A percentile compares a stretch with the other conserved stretches of the same genome.
These are phyloP conservation scores for Liasis olivaceus DNA, from an alignment of 2,797 vertebrate genomes.

Conservation along the genomic window DNA sequence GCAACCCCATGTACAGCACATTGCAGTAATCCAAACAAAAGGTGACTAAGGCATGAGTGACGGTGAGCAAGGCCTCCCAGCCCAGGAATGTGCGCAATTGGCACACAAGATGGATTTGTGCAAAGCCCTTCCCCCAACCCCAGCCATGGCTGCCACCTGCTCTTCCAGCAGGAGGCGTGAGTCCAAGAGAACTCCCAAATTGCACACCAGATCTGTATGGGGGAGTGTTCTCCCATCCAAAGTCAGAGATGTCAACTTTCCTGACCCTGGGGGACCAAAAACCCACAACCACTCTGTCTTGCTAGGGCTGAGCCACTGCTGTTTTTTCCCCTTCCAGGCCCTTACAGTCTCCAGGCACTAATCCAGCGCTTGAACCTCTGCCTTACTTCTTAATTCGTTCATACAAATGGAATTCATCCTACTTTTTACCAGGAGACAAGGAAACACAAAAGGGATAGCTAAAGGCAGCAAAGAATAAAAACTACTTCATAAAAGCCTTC, in stretches of 20 bases:
- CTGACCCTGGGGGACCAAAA: background rate
- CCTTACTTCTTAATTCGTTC: background rate
- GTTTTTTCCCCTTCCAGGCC: background rate
- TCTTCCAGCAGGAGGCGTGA: background rate
- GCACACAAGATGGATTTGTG: background rate
- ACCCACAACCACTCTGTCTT: background rate
- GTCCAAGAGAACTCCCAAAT: background rate
- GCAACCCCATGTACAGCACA: background rate
- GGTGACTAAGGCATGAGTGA: background rate
- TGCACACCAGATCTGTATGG: background rate
- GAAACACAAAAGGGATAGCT: constrained; percentile 8
- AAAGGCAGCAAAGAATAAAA: constrained; percentile 13
- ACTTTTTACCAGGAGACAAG: constrained; percentile 24
- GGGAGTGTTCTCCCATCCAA: background rate
- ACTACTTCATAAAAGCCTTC: constrained; percentile 24
- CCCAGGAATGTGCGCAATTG: background rate
- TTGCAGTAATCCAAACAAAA: background rate
- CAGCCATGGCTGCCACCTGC: background rate
- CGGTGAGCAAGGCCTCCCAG: background rate
- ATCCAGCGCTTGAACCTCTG: background rate
- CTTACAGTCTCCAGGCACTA: background rate
- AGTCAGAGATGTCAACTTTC: background rate
- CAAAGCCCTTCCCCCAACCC: background rate
- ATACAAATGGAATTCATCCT: constrained; percentile 25
- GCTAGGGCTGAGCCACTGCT: background rate